phyloP scores from a whole-genome alignment of 1,140 invertebrate genomes.

The Uloborus diversus region DNA sequence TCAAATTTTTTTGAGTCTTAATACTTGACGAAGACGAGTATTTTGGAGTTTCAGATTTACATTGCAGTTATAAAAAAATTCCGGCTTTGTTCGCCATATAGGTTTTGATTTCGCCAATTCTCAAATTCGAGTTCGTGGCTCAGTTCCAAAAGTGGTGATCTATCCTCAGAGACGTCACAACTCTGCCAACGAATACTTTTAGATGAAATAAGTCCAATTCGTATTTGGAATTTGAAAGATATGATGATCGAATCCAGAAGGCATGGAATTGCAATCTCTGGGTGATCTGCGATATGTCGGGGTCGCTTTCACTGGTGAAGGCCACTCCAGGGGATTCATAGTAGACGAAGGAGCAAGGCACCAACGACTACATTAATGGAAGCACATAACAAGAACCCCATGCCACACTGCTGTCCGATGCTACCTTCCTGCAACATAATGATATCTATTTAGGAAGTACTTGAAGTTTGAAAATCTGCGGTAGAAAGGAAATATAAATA shows the following conservation, averaged over 20 bases:
- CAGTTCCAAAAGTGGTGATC: slow-evolving; percentile 12
- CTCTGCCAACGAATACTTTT: slow-evolving; percentile 7
- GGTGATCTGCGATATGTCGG: slow-evolving; percentile 48
- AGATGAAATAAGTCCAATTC: slow-evolving; percentile 3
- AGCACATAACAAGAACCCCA: slow-evolving; percentile 46
- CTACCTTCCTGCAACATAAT: slow-evolving; percentile 32
- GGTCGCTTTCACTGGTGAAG: slow-evolving; percentile 30
- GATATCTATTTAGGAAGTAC: no score
- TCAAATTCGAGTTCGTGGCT: background rate
- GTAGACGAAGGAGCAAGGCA: slow-evolving; percentile 54
- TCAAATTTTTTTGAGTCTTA: slow-evolving; percentile 2
- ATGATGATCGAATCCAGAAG: slow-evolving; percentile 38
- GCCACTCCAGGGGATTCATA: slow-evolving; percentile 40
- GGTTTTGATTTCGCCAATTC: background rate
- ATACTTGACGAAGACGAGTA: no score
- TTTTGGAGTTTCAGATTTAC: no score
- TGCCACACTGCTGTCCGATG: slow-evolving; percentile 45
- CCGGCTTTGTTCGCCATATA: slow-evolving; percentile 16
- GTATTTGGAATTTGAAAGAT: slow-evolving; percentile 22
- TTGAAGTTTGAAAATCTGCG: no score
- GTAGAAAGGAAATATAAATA: no score
- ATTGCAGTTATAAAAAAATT: background rate
- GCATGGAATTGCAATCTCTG: slow-evolving; percentile 43
- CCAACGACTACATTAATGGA: slow-evolving; percentile 49
- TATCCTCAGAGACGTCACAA: background rate